Evolutionary conservation across 2,888 invertebrate species (phyloP).

Genomic region (Pandemis corylana): DNA sequence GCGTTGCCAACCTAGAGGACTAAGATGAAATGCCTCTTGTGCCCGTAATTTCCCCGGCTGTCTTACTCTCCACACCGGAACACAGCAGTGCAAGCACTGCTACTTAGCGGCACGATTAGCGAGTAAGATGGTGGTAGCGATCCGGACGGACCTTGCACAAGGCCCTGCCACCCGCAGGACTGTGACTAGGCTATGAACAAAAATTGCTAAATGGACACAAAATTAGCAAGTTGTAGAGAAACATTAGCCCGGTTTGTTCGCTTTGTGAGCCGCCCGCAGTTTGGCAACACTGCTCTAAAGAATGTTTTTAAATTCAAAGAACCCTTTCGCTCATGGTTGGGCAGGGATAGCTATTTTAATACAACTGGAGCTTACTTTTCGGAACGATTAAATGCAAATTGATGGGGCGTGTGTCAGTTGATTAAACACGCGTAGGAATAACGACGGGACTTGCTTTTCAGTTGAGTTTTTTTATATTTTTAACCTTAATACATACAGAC

Average conservation of each 20-base stretch:
- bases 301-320: slow-evolving; percentile 17
- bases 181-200: not conserved
- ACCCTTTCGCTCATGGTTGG: not conserved
- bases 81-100: too few relatives aligned
- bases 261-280: not conserved
- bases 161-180: too few relatives aligned
- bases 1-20: too few relatives aligned
- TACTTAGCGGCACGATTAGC: too few relatives aligned
- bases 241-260: slow-evolving; percentile 6
- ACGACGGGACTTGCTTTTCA: too few relatives aligned
- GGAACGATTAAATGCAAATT: slow-evolving; percentile 5
- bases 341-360: not conserved
- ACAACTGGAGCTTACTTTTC: not conserved
- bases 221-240: slow-evolving; percentile 13
- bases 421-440: not conserved
- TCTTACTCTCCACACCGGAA: too few relatives aligned
- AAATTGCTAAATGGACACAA: slow-evolving; percentile 8
- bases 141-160: too few relatives aligned
- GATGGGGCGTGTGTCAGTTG: not conserved
- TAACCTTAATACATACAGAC: too few relatives aligned
- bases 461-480: too few relatives aligned
- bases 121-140: too few relatives aligned
- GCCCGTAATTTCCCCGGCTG: too few relatives aligned
- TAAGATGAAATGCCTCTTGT: too few relatives aligned
- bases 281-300: slow-evolving; percentile 5